phyloP scores from a whole-genome alignment of 2,888 invertebrate genomes.

The Ellobium chinense region DNA sequence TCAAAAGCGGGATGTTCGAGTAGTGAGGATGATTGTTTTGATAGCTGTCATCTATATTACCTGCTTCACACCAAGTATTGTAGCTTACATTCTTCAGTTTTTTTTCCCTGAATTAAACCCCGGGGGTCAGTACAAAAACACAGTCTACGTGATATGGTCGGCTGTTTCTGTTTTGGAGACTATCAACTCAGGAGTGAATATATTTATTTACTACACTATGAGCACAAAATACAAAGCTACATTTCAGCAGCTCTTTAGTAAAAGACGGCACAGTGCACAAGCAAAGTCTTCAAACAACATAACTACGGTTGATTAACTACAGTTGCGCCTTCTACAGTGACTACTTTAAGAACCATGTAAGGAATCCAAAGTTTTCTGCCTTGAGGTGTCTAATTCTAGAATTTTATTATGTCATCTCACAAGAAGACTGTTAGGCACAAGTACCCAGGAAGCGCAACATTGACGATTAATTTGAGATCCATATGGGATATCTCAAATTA shows the following conservation, averaged over 20 bases:
- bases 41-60: not conserved
- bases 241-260: not conserved
- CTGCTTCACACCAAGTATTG: not conserved
- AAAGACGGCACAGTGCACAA: no score
- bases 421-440: no score
- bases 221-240: conserved; percentile 9
- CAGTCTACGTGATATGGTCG: not conserved
- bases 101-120: not conserved
- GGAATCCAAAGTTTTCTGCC: no score
- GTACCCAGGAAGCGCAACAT: no score
- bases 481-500: no score
- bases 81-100: not conserved
- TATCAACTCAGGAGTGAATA: conserved; percentile 12
- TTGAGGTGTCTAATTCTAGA: no score
- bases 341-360: no score
- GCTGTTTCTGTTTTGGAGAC: not conserved
- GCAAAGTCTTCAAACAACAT: no score
- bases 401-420: no score
- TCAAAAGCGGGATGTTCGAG: not conserved
- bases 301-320: no score
- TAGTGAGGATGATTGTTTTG: not conserved
- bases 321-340: no score
- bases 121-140: not conserved
- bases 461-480: no score
- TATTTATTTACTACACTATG: conserved; percentile 2